Evolutionary conservation across 30 jellyfish, hydroid and myxozoan species (phyloP).

Genomic region (Mastigias papua): DNA sequence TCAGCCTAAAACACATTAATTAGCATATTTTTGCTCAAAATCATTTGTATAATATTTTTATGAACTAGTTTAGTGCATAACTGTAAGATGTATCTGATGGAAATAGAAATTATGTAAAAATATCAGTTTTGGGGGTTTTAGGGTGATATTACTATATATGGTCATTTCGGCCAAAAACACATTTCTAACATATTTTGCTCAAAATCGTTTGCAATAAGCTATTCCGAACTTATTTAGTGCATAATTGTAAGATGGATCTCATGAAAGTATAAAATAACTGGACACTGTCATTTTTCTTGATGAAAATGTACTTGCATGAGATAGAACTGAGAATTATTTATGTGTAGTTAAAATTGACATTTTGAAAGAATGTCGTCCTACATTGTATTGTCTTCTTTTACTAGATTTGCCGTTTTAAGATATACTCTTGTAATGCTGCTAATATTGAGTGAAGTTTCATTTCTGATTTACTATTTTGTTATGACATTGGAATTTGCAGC

Average conservation of each 20-base stretch:
- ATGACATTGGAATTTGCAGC: neutral
- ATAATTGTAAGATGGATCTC: neutral
- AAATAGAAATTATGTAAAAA: neutral
- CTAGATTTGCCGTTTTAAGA: no score
- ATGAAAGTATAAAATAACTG: neutral
- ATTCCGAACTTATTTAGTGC: neutral
- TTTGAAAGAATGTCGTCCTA: no score
- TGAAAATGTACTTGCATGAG: neutral
- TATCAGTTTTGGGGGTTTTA: neutral
- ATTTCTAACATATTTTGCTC: neutral
- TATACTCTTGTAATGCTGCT: no score
- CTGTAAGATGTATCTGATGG: neutral
- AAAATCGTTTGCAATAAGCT: neutral
- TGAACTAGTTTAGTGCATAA: neutral
- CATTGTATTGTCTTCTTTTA: no score
- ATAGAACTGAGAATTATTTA: neutral
- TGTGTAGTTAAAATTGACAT: no score
- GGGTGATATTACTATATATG: no score
- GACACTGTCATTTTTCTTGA: neutral
- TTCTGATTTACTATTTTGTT: no score
- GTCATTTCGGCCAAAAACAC: no score
- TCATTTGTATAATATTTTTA: neutral
- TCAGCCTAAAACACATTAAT: neutral
- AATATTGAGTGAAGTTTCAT: no score
- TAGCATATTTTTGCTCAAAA: neutral